These are phyloP conservation scores for Stigmatopora argus DNA, from an alignment of 2,113 vertebrate species.

Conservation along the genomic window DNA sequence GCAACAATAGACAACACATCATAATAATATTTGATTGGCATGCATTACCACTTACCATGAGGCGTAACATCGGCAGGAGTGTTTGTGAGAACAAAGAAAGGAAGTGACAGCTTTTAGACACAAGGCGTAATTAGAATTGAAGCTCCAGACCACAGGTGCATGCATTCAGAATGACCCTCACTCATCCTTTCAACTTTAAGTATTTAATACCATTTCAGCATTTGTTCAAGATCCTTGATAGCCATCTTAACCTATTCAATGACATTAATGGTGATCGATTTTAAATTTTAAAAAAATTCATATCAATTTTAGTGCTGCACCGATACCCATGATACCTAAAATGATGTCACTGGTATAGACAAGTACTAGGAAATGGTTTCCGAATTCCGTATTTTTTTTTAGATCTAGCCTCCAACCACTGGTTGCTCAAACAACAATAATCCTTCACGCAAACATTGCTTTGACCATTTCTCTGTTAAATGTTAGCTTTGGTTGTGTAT, in stretches of 20 bases:
- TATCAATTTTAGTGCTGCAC: no score
- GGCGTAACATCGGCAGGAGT: constrained; percentile 39
- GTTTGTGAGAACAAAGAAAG: constrained; percentile 35
- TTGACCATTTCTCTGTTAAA: no score
- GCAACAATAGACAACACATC: not conserved
- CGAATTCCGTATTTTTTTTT: no score
- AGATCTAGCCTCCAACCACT: no score
- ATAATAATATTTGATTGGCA: constrained; percentile 1
- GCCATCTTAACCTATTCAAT: not conserved
- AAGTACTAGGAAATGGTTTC: no score
- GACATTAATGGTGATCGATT: no score
- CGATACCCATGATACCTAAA: no score
- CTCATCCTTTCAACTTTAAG: not conserved
- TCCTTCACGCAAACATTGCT: no score
- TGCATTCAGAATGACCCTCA: constrained; percentile 26
- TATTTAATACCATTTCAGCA: not conserved
- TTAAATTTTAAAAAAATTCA: no score
- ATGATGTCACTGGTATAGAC: no score
- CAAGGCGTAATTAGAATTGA: constrained; percentile 20
- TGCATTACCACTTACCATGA: constrained; percentile 51
- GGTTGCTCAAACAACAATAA: no score
- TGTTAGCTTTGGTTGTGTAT: no score
- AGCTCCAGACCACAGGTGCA: constrained; percentile 41
- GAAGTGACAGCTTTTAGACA: constrained; percentile 20
- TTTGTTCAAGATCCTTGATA: not conserved